phyloP scores from a whole-genome alignment of 2,797 vertebrate species.

The Triplophysa bombifrons region DNA sequence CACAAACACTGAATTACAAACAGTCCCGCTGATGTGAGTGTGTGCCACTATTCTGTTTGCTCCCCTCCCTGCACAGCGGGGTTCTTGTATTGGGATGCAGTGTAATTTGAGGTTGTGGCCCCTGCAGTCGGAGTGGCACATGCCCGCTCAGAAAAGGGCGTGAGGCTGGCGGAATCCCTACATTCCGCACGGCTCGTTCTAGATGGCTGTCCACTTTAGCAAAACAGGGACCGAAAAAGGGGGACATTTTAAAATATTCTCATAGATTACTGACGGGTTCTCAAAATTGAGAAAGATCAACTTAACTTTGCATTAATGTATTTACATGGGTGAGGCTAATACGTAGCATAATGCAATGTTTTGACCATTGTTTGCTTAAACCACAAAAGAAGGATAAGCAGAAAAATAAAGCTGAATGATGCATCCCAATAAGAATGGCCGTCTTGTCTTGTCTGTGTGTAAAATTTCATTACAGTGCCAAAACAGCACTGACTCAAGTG shows the following conservation, averaged over 20 bases:
- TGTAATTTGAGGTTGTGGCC: slow-evolving; percentile 63
- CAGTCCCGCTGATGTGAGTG: slow-evolving; percentile 58
- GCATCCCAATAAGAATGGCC: slow-evolving; percentile 35
- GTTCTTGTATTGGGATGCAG: slow-evolving; percentile 60
- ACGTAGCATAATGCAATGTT: neutral
- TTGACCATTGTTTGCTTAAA: slow-evolving; percentile 8
- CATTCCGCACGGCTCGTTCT: slow-evolving; percentile 46
- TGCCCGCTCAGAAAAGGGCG: slow-evolving; percentile 59
- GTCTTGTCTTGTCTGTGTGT: slow-evolving; percentile 44
- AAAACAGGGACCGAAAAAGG: slow-evolving; percentile 22
- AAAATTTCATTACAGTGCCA: slow-evolving; percentile 50
- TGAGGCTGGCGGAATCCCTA: slow-evolving; percentile 51
- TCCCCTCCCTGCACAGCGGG: slow-evolving; percentile 50
- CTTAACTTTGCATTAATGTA: slow-evolving; percentile 1
- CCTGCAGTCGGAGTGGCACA: slow-evolving; percentile 59
- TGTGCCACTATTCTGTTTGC: slow-evolving; percentile 56
- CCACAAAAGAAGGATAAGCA: neutral
- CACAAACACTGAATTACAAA: slow-evolving; percentile 56
- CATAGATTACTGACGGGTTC: neutral
- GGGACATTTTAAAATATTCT: neutral
- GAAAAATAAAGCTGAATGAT: slow-evolving; percentile 31
- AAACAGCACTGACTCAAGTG: slow-evolving; percentile 45
- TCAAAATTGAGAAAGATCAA: neutral
- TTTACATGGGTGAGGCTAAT: neutral
- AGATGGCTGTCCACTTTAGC: slow-evolving; percentile 39